phyloP scores from a whole-genome alignment of 2,797 vertebrate species.

The Diplodus sargus region DNA sequence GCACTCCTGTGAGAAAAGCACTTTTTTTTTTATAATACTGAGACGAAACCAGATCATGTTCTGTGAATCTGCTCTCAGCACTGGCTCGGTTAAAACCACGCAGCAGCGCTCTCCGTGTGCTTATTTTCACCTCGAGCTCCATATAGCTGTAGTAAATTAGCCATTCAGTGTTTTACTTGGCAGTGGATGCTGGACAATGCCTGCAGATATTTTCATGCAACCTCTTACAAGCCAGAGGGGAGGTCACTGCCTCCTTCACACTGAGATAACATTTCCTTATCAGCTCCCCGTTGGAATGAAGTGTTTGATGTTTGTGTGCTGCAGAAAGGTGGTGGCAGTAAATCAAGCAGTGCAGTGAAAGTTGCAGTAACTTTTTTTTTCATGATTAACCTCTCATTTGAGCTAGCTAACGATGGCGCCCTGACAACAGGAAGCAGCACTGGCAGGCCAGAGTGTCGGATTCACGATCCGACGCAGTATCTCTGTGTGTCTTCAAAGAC shows the following conservation, averaged over 20 bases:
- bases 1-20: conserved; percentile 36
- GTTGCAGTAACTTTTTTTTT: conserved; percentile 68
- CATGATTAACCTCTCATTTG: conserved; percentile 66
- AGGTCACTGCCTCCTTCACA: conserved; percentile 70
- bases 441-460: conserved; percentile 82
- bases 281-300: conserved; percentile 69
- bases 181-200: conserved; percentile 49
- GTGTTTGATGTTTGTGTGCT: conserved; percentile 68
- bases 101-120: conserved; percentile 17
- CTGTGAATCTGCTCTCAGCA: conserved; percentile 40
- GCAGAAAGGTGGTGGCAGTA: conserved; percentile 62
- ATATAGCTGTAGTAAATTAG: conserved; percentile 25
- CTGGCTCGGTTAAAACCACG: conserved; percentile 40
- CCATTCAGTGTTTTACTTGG: conserved; percentile 56
- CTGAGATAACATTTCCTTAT: conserved; percentile 77
- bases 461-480: conserved; percentile 81
- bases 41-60: conserved; percentile 44
- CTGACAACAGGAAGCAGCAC: conserved; percentile 87
- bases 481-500: conserved; percentile 84
- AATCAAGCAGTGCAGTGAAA: conserved; percentile 71
- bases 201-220: conserved; percentile 61
- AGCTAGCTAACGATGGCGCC: conserved; percentile 51
- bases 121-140: conserved; percentile 28
- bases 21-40: conserved; percentile 25
- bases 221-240: conserved; percentile 56